phyloP scores from a whole-genome alignment of 1,140 invertebrate species.

The Drosophila setifemur region DNA sequence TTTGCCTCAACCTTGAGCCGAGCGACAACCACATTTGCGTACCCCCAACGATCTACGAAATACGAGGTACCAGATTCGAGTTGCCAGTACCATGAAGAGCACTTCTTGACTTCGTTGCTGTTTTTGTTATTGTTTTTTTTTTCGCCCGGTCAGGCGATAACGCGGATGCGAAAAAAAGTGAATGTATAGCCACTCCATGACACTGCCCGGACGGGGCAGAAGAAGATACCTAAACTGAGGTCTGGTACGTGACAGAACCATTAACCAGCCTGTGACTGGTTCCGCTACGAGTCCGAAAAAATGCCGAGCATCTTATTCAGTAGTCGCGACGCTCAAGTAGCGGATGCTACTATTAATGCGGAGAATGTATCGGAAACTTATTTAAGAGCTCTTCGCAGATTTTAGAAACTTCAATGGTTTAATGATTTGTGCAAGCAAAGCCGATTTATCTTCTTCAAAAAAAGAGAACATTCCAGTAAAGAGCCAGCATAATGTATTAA shows the following conservation, averaged over 20 bases:
- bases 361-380: background rate
- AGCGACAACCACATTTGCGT: constrained; percentile 69
- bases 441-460: too few relatives aligned
- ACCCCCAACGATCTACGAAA: constrained; percentile 51
- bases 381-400: too few relatives aligned
- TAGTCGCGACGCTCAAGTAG: background rate
- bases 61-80: constrained; percentile 31
- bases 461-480: too few relatives aligned
- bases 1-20: constrained; percentile 75
- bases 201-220: constrained; percentile 46
- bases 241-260: constrained; percentile 71
- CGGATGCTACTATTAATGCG: background rate
- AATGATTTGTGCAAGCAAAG: too few relatives aligned
- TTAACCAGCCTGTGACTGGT: constrained; percentile 66
- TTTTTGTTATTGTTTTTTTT: background rate
- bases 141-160: constrained; percentile 38
- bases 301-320: background rate
- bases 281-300: constrained; percentile 39
- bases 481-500: too few relatives aligned
- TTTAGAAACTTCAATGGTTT: too few relatives aligned
- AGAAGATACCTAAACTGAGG: constrained; percentile 19
- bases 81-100: constrained; percentile 61
- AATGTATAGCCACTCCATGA: constrained; percentile 75
- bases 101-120: constrained; percentile 55
- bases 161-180: constrained; percentile 77